phyloP scores from a whole-genome alignment of 2,113 vertebrate species.

The Triplophysa tibetana region DNA sequence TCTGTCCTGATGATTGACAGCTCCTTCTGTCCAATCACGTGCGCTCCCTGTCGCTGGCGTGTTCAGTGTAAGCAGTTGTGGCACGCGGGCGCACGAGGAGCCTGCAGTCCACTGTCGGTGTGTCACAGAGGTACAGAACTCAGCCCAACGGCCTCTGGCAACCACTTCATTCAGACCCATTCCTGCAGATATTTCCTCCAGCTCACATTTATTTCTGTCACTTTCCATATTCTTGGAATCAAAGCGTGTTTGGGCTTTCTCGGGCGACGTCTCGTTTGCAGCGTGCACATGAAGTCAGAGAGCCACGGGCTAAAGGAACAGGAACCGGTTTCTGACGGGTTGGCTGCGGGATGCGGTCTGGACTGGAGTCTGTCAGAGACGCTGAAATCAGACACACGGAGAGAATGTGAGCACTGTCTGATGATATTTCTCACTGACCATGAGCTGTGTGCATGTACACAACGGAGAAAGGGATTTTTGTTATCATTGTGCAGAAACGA shows the following conservation, averaged over 20 bases:
- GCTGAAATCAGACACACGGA: not conserved
- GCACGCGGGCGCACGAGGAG: not conserved
- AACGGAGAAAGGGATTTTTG: too few relatives aligned
- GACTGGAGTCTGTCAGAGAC: conserved; percentile 5
- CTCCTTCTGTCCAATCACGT: not conserved
- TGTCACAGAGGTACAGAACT: conserved; percentile 38
- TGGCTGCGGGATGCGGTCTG: conserved; percentile 16
- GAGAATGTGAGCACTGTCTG: not conserved
- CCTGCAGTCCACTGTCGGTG: not conserved
- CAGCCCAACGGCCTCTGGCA: conserved; percentile 71
- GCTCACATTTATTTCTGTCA: conserved; percentile 77
- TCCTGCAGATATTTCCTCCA: conserved; percentile 57
- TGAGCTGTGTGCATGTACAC: too few relatives aligned
- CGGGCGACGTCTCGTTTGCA: conserved; percentile 67
- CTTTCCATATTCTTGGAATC: conserved; percentile 80
- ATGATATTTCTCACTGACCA: not conserved
- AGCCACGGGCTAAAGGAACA: not conserved
- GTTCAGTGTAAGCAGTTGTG: conserved; percentile 17
- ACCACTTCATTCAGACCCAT: conserved; percentile 69
- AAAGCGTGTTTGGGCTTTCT: conserved; percentile 67
- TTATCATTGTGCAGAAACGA: too few relatives aligned
- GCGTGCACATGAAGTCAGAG: conserved; percentile 25
- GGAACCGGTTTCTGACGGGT: conserved; percentile 35
- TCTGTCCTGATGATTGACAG: conserved; percentile 32
- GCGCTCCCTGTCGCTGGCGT: not conserved